Base-by-base conservation (phyloP, 1,140 invertebrate species). In the Diuraphis noxia region DNA sequence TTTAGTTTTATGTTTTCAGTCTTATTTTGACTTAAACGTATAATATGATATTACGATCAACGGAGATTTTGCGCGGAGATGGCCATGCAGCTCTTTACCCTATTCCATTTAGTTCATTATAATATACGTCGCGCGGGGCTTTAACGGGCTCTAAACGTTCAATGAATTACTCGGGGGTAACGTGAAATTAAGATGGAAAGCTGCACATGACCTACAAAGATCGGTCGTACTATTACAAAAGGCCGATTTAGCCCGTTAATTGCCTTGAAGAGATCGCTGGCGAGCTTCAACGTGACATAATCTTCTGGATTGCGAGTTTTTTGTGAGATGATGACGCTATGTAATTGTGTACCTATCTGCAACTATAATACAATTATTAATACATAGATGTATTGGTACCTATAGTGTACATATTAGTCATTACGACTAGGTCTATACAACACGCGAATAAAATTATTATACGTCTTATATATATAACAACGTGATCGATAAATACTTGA, bases 171-270 rank as follows among this genome's bases (percentile, higher is more conserved):
- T 23, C 40, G 40, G 63, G 63, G 84, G 43, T 49, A 49, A 41
- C 40, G 56, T 63, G 88, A 79, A 79, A 89, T 79, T 79, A 79
- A 72, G 88, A 41, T 79, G 88, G 63, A 89, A 89, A 89, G 40
- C n/a, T n/a, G n/a, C 63, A 46, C 63, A 79, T 34, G 88, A 89
- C 88, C 88, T 89, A 89, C 79, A 89, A 88, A 88, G 87, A 56
- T 88, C 87, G 63, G n/a, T 5, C 63, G 56, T 46, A 79, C 36
- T 72, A 72, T 23, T 79, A 89, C 88, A 89, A 89, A 79, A 41
- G 88, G 52, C 17, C 40, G 40, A 89, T 77, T 79, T 43, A 43
- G 40, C 88, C 63, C 88, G 49, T 77, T 89, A 89, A 89, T 89
- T 89, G 63, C 41, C 63, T 77, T 77, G 46, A 89, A 89, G 56